Conservation (phyloP, 2,888 invertebrate genomes). For the Uropetala carovei region DNA sequence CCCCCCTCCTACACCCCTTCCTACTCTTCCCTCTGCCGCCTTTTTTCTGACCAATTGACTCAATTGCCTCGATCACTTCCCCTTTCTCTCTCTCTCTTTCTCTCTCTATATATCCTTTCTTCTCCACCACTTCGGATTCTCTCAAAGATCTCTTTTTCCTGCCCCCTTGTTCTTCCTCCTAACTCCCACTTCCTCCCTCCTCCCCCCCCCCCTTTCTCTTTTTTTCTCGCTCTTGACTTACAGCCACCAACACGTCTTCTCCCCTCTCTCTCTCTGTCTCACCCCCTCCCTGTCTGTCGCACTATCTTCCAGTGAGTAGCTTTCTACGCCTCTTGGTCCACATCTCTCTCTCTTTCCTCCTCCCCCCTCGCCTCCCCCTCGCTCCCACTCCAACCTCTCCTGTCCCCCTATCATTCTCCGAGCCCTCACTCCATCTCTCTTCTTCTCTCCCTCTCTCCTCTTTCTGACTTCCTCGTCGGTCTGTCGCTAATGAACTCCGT, state of each 20-base stretch:
- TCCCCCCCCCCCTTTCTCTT: not conserved
- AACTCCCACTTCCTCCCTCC: not conserved
- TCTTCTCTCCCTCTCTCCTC: not conserved
- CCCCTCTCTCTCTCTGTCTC: not conserved
- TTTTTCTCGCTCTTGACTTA: not conserved
- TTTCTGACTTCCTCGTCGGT: not conserved
- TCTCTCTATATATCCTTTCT: not conserved
- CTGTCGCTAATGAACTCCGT: too few species aligned
- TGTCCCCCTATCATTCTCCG: not conserved
- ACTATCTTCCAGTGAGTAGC: not conserved
- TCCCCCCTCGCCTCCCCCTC: too few species aligned
- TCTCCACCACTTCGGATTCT: slow-evolving; percentile 6
- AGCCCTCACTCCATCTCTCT: not conserved
- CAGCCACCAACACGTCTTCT: not conserved
- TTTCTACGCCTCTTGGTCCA: too few species aligned
- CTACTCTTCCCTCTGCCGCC: not conserved
- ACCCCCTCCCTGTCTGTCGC: not conserved
- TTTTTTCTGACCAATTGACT: slow-evolving; percentile 51
- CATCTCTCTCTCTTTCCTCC: too few species aligned
- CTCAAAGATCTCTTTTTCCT: not conserved
- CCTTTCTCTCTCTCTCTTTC: not conserved
- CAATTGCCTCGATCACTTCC: slow-evolving; percentile 53
- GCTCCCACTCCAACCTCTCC: not conserved
- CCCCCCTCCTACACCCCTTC: not conserved
- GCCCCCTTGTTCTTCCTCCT: not conserved